Evolutionary conservation across 2,888 invertebrate genomes (phyloP).

Genomic region (Cataglyphis rosenhaueri): DNA sequence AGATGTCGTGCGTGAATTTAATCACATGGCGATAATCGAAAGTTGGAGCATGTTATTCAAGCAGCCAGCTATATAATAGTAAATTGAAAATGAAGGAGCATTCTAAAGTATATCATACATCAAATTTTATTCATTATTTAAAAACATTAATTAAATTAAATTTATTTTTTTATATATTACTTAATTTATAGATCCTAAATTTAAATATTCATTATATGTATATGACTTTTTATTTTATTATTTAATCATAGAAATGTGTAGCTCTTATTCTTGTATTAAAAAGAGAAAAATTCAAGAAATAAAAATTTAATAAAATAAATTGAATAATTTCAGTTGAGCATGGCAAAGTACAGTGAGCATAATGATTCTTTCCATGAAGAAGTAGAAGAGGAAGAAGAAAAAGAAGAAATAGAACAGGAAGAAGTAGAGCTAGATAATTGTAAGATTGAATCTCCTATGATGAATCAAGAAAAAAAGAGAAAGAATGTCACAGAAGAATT

Average conservation of each 20-base stretch:
- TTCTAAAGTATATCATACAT: slow-evolving; percentile 39
- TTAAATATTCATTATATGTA: not conserved
- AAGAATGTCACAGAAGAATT: slow-evolving; percentile 55
- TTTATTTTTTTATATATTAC: not conserved
- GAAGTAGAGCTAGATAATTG: not conserved
- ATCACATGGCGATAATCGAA: not conserved
- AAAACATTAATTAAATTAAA: not conserved
- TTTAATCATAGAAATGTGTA: not conserved
- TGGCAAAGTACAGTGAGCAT: not conserved
- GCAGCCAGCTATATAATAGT: not conserved
- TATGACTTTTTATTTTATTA: not conserved
- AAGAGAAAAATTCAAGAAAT: not conserved
- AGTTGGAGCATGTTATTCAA: not conserved
- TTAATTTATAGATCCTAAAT: not conserved
- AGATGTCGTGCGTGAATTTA: too few relatives aligned
- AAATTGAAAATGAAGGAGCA: slow-evolving; percentile 45
- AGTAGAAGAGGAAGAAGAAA: slow-evolving; percentile 10
- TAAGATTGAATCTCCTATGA: not conserved
- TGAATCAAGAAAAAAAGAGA: slow-evolving; percentile 49
- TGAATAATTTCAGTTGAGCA: slow-evolving; percentile 50
- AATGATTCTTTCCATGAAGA: not conserved
- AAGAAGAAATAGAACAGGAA: not conserved
- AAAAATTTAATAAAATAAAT: not conserved
- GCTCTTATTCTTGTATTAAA: not conserved
- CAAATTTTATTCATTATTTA: slow-evolving; percentile 9